These are phyloP conservation scores for Crotalus viridis DNA, from an alignment of 2,113 vertebrate genomes.

Conservation along the genomic window DNA sequence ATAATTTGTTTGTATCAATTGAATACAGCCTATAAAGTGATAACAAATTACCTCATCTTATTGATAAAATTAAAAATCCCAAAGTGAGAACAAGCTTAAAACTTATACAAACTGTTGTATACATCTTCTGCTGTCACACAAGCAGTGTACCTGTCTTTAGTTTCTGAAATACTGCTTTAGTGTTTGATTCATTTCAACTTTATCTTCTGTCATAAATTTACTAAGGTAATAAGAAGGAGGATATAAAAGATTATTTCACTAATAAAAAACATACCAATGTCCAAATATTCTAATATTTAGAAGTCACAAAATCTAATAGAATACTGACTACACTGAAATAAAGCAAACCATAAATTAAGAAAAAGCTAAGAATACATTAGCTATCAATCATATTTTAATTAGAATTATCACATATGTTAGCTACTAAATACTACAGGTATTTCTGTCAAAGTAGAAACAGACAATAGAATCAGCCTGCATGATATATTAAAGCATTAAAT, in stretches of 20 bases:
- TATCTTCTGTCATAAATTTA: neutral
- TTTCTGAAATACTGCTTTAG: neutral
- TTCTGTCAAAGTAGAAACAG: neutral
- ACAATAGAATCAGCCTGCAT: neutral
- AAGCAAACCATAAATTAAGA: neutral
- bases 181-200: constrained; percentile 13
- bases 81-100: neutral
- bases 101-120: neutral
- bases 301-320: neutral
- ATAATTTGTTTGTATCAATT: constrained; percentile 10
- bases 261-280: neutral
- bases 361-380: neutral
- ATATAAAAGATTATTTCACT: neutral
- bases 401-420: neutral
- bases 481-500: neutral
- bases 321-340: neutral
- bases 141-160: neutral
- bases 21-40: constrained; percentile 13
- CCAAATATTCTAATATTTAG: neutral
- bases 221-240: constrained; percentile 5
- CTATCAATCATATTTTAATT: constrained; percentile 8
- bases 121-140: neutral
- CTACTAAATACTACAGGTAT: neutral
- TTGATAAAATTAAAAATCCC: constrained; percentile 14
- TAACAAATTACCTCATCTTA: constrained; percentile 16